phyloP scores from a whole-genome alignment of 2,113 vertebrate genomes.

The Tenebrosternarchus preto region DNA sequence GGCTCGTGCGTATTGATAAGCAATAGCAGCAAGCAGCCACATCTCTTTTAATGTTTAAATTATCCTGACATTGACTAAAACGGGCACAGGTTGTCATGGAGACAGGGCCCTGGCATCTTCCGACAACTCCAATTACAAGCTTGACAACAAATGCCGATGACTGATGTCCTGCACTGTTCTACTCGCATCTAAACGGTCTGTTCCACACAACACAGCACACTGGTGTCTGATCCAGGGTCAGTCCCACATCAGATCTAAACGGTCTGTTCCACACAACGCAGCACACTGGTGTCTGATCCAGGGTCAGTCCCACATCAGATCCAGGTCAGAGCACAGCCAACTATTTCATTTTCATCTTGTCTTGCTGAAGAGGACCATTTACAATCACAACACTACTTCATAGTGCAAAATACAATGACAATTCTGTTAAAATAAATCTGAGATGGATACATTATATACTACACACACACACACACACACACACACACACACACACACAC shows the following conservation, averaged over 20 bases:
- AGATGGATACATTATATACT: conserved; percentile 66
- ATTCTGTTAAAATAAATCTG: not conserved
- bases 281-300: not conserved
- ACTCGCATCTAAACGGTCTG: conserved; percentile 44
- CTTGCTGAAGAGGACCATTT: not conserved
- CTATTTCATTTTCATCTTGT: not conserved
- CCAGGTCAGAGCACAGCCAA: too few relatives aligned
- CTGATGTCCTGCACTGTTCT: conserved; percentile 25
- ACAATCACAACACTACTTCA: not conserved
- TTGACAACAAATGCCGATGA: conserved; percentile 57
- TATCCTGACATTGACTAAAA: conserved; percentile 77
- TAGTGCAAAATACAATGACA: not conserved
- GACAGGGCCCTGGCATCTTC: conserved; percentile 55
- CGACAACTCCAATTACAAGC: conserved; percentile 76
- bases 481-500: conserved; percentile 11
- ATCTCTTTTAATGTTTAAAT: conserved; percentile 79
- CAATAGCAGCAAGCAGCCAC: conserved; percentile 38
- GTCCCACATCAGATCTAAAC: too few relatives aligned
- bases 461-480: conserved; percentile 6
- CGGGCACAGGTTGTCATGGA: conserved; percentile 67
- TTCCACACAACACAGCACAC: conserved; percentile 23
- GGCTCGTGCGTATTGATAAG: conserved; percentile 45
- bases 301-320: too few relatives aligned
- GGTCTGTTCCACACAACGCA: conserved; percentile 33
- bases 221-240: too few relatives aligned